Percentiles rank a stretch among this genome's conserved stretches.
Conservation (phyloP, 2,888 invertebrate species). For the Patella ulyssiponensis region DNA sequence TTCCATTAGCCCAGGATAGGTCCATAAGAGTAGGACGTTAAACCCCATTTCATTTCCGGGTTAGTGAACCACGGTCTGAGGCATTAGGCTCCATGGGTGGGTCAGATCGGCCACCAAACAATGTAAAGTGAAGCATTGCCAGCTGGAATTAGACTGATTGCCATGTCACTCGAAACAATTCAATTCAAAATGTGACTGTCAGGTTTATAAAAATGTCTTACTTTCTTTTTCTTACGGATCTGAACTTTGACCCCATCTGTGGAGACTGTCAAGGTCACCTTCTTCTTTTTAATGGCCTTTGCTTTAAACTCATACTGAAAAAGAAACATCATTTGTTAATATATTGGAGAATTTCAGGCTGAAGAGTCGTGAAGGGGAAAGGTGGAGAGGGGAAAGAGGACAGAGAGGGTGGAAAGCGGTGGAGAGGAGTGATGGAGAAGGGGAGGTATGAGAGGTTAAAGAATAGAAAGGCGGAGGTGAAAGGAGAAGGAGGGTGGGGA, state of each 20-base stretch:
- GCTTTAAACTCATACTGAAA: conserved; percentile 98
- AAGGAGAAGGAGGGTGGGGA: background rate
- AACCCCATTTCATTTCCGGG: no score
- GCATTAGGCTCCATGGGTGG: no score
- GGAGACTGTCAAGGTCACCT: conserved; percentile 94
- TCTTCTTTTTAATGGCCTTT: conserved; percentile 96
- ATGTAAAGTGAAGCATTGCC: background rate
- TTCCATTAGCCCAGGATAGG: no score
- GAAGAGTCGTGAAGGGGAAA: background rate
- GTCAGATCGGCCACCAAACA: background rate
- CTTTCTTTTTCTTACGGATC: conserved; percentile 80
- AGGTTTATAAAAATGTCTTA: conserved; percentile 32
- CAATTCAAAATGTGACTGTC: background rate
- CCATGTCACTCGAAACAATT: background rate
- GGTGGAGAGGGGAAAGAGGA: no score
- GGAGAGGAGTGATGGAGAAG: background rate
- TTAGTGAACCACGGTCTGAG: no score
- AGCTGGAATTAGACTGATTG: background rate
- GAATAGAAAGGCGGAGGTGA: background rate
- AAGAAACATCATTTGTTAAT: conserved; percentile 26
- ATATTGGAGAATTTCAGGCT: background rate
- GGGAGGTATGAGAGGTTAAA: background rate
- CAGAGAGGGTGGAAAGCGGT: no score
- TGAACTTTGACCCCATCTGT: conserved; percentile 94
- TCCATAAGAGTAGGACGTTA: no score